Conservation (phyloP, 2,797 vertebrate species). For the Heterohyrax brucei region DNA sequence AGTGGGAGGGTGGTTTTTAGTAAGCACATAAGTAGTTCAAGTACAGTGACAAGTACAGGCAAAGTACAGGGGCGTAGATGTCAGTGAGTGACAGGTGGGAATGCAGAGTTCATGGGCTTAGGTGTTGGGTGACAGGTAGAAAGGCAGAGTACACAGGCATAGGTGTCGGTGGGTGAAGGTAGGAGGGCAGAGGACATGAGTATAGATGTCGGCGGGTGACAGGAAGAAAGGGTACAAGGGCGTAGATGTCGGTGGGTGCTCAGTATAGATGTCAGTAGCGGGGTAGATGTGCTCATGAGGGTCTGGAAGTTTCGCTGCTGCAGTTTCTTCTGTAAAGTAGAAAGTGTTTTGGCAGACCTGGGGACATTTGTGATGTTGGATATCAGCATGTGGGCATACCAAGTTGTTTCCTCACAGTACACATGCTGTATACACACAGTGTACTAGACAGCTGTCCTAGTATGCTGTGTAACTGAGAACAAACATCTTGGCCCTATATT, state of each 20-base stretch:
- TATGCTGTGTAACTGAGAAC: neutral
- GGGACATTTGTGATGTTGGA: neutral
- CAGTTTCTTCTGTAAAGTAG: constrained; percentile 34
- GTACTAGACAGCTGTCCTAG: neutral
- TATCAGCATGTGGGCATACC: neutral
- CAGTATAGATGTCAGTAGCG: neutral
- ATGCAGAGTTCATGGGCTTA: too few relatives aligned
- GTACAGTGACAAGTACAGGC: neutral
- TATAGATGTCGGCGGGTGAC: too few relatives aligned
- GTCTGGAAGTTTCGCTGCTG: constrained; percentile 13
- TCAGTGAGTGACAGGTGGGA: neutral
- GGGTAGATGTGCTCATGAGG: neutral
- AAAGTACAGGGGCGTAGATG: neutral
- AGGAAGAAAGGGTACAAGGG: neutral
- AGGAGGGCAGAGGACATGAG: too few relatives aligned
- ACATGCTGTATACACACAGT: neutral
- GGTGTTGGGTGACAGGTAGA: too few relatives aligned
- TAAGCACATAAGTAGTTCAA: neutral
- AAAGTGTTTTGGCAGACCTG: neutral
- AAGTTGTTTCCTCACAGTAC: constrained; percentile 1
- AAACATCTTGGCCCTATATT: neutral
- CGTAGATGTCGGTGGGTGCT: neutral
- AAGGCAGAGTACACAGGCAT: too few relatives aligned
- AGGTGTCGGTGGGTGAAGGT: too few relatives aligned
- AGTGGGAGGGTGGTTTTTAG: neutral